Conservation (phyloP, 2,113 vertebrate species). For the Salvelinus alpinus region DNA sequence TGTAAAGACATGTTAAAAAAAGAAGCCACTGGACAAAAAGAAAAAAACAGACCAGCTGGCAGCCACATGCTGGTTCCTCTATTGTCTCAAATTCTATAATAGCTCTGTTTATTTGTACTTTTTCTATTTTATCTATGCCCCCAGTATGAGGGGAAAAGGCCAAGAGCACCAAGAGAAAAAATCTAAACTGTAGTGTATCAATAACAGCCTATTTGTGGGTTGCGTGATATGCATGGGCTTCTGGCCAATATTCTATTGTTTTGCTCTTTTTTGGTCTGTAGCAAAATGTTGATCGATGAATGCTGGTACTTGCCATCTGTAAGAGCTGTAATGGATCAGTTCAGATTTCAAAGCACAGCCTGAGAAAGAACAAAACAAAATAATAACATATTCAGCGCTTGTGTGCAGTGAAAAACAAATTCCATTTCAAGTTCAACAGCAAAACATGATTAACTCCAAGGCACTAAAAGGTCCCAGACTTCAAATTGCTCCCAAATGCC, state of each 20-base stretch:
- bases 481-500: constrained; percentile 44
- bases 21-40: constrained; percentile 38
- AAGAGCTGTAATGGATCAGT: constrained; percentile 3
- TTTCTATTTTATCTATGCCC: not conserved
- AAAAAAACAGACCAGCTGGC: constrained; percentile 40
- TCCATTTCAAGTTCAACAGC: constrained; percentile 27
- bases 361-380: constrained; percentile 22
- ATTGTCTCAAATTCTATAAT: constrained; percentile 16
- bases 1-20: constrained; percentile 28
- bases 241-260: constrained; percentile 33
- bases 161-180: constrained; percentile 29
- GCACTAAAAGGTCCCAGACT: constrained; percentile 44
- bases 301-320: constrained; percentile 4
- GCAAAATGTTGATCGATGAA: not conserved
- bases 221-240: constrained; percentile 24
- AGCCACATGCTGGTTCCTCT: constrained; percentile 55
- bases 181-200: constrained; percentile 28
- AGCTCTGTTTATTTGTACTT: not conserved
- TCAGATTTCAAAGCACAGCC: constrained; percentile 8
- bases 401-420: constrained; percentile 26
- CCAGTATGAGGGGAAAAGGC: constrained; percentile 21
- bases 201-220: constrained; percentile 23
- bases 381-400: not conserved
- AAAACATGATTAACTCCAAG: constrained; percentile 25
- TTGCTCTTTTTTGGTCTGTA: constrained; percentile 14